A percentile compares a stretch with the other conserved stretches of the same genome.
These are phyloP conservation scores for Lumbricus terrestris DNA, from an alignment of 2,888 invertebrate species.

Conservation along the genomic window DNA sequence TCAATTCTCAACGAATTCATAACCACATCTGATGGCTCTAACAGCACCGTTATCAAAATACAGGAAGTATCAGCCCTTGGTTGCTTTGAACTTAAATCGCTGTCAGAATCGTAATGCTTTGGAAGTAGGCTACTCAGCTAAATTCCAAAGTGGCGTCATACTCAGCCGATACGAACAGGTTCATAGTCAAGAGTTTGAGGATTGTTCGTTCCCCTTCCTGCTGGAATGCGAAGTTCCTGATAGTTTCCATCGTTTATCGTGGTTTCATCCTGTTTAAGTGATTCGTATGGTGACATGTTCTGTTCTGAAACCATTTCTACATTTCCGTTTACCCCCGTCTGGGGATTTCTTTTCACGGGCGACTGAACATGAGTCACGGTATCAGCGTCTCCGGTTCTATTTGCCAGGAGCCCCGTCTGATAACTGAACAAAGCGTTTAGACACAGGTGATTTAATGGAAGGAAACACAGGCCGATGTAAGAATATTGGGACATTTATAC, in stretches of 20 bases:
- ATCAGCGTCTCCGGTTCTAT: background rate
- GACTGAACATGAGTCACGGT: background rate
- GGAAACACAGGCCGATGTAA: background rate
- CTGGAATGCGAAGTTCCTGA: background rate
- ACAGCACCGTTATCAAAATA: too few species aligned
- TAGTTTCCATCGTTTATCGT: background rate
- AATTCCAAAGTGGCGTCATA: too few species aligned
- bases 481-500: too few species aligned
- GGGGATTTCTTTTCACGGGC: background rate
- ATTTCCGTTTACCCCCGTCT: background rate
- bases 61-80: too few species aligned
- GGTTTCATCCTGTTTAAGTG: background rate
- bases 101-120: too few species aligned
- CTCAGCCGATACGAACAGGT: background rate
- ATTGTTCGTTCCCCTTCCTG: background rate
- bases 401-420: background rate
- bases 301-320: background rate
- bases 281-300: background rate
- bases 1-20: too few species aligned
- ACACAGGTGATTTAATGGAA: background rate
- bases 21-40: too few species aligned
- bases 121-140: too few species aligned
- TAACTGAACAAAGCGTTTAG: background rate
- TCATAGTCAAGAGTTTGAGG: background rate
- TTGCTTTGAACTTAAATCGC: too few species aligned